Evolutionary conservation across 1,140 invertebrate genomes (phyloP).

Genomic region (Tetraneura akinire): DNA sequence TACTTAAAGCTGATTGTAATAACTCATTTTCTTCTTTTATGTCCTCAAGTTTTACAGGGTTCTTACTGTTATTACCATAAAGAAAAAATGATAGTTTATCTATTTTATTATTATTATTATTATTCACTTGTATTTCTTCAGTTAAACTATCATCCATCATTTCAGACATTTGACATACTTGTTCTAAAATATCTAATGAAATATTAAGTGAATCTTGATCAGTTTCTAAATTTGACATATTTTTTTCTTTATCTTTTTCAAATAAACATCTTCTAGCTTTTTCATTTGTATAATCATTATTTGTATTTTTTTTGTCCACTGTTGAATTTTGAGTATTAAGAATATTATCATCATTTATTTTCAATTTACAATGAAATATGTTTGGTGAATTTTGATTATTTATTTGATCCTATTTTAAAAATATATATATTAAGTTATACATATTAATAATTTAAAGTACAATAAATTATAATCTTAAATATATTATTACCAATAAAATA

Average conservation of each 20-base stretch:
- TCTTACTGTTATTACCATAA: constrained; percentile 23
- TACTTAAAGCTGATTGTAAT: constrained; percentile 38
- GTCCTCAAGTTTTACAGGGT: constrained; percentile 1
- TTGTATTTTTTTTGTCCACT: not conserved
- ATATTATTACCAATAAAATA: constrained; percentile 3
- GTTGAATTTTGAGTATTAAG: not conserved
- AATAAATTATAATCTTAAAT: not conserved
- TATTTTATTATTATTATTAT: not conserved
- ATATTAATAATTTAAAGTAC: not conserved
- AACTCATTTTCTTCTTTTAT: constrained; percentile 23
- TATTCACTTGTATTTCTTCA: not conserved
- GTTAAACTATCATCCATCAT: not conserved
- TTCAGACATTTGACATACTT: constrained; percentile 48
- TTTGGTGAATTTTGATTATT: not conserved
- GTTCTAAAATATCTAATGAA: constrained; percentile 42
- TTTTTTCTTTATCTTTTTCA: not conserved
- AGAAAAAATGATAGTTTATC: constrained; percentile 31
- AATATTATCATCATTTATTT: constrained; percentile 13
- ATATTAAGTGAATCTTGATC: constrained; percentile 48
- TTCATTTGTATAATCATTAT: not conserved
- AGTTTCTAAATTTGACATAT: constrained; percentile 1
- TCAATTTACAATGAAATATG: not conserved
- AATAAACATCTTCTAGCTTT: constrained; percentile 44
- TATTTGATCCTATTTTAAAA: constrained; percentile 13
- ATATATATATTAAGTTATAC: not conserved